Evolutionary conservation across 1,140 invertebrate species (phyloP), one percentile per base, ranked within the genome.

Genomic region (Sinella curviseta): DNA sequence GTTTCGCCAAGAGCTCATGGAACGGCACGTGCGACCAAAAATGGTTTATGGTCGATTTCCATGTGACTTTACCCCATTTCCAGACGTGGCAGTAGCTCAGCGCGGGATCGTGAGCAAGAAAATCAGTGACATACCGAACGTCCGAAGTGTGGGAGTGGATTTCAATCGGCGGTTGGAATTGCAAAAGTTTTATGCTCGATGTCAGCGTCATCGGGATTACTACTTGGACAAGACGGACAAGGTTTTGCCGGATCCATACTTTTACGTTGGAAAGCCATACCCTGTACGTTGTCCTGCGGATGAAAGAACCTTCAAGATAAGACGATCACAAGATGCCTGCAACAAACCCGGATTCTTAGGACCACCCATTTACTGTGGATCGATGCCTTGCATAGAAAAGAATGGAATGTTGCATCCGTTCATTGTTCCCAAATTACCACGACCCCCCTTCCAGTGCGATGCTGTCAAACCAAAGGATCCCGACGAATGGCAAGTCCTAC

Each of bases 261-360:
- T 83, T 31, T 30, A 80, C 20, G 8, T 81, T 26, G 80, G 80
- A 17, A 28, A 33, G 39, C 82, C 80, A 12, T 83, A 65, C 14
- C 80, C 82, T 24, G 30, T 77, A 39, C 36, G 77, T 16, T 83
- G 82, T 78, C 80, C 80, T 34, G 80, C 75, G 20, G 82, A 81
- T 60, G 82, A 83, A 77, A 80, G 82, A 70, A 57, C 30, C 24
- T 83, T 83, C 75, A 83, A 83, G 55, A 80, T 83, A 26, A 33
- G 60, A 26, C 67, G 74, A 12, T 65, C 70, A 24, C 31, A 75
- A 26, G 82, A 81, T 30, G 26, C n/a, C 24, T 83, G 80, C 67
- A 77, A 78, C 33, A n/a, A 36, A 14, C 73, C 78, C 0, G 31
- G 74, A n/a, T 83, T 77, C 48, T 16, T 81, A 20, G 82, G 82